A percentile compares a stretch with the other conserved stretches of the same genome.
Conservation (phyloP, 2,113 vertebrate species). For the Bos indicus region DNA sequence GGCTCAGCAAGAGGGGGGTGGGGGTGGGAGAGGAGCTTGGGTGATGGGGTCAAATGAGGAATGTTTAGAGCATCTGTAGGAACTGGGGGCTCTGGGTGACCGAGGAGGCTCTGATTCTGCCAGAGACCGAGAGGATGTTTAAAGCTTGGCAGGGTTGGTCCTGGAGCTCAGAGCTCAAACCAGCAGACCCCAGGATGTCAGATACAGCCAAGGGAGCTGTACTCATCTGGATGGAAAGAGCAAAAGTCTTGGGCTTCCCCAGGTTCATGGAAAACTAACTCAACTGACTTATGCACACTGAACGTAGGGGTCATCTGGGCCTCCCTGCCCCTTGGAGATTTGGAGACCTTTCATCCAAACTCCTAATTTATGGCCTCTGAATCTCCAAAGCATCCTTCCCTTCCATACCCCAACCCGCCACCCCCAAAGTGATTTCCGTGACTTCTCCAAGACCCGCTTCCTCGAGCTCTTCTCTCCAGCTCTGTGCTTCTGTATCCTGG, state of each 20-base stretch:
- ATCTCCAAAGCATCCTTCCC: neutral
- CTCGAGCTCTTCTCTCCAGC: neutral
- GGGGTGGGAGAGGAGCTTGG: neutral
- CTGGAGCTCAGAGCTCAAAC: neutral
- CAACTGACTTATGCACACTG: neutral
- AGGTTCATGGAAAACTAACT: neutral
- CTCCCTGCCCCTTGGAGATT: neutral
- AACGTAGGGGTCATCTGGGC: neutral
- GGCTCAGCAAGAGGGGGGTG: neutral
- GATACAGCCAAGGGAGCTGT: neutral
- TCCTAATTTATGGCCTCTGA: neutral
- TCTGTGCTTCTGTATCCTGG: fast-evolving
- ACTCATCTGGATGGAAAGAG: fast-evolving
- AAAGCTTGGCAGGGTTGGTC: neutral
- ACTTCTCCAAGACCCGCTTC: neutral
- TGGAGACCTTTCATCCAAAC: neutral
- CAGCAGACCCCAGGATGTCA: fast-evolving
- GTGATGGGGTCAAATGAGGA: fast-evolving
- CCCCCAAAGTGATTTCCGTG: fast-evolving
- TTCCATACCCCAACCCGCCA: neutral
- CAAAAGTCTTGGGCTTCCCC: neutral
- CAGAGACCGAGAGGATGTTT: too few relatives aligned
- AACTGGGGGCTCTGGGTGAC: neutral
- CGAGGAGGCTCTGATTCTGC: neutral
- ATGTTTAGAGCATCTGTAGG: neutral